A percentile compares a stretch with the other conserved stretches of the same genome.
phyloP scores from a whole-genome alignment of 2,888 invertebrate genomes.

The Melipona bicolor region DNA sequence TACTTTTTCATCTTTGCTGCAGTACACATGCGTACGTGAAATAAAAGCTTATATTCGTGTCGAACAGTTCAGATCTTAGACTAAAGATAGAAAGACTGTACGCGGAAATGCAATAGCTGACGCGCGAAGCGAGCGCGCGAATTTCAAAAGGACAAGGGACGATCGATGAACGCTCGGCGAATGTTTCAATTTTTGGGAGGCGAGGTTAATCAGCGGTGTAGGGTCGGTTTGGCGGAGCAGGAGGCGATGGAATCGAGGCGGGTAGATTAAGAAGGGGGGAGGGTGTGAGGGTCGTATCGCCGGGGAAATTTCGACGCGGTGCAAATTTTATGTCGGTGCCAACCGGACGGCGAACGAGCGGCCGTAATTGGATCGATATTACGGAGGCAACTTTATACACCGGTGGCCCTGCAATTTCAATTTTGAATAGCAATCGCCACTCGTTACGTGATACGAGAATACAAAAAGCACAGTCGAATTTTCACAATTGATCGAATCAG shows the following conservation, averaged over 20 bases:
- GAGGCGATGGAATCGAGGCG: neutral
- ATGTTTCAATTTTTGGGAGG: neutral
- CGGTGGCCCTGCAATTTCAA: slow-evolving; percentile 35
- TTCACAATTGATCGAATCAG: slow-evolving; percentile 59
- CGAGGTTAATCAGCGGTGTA: neutral
- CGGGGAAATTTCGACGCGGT: slow-evolving; percentile 1
- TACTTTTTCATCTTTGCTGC: too few species aligned
- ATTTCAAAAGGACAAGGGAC: neutral
- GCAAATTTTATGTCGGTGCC: slow-evolving; percentile 26
- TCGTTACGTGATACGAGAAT: slow-evolving; percentile 41
- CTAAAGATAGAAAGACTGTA: too few species aligned
- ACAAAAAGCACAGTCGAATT: slow-evolving; percentile 60
- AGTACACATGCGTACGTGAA: too few species aligned
- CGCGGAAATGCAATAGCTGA: neutral
- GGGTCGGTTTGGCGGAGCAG: neutral
- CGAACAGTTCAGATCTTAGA: too few species aligned
- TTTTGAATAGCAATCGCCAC: slow-evolving; percentile 43
- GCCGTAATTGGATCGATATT: slow-evolving; percentile 51
- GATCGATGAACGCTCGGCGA: neutral
- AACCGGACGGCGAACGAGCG: slow-evolving; percentile 24
- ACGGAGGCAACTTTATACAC: slow-evolving; percentile 20
- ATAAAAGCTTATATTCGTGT: too few species aligned
- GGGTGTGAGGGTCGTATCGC: neutral
- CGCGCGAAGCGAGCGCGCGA: neutral
- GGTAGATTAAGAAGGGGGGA: neutral